Evolutionary conservation across 2,888 invertebrate species (phyloP), one percentile per base, ranked within the genome.

Genomic region (Rhogogaster chlorosoma): DNA sequence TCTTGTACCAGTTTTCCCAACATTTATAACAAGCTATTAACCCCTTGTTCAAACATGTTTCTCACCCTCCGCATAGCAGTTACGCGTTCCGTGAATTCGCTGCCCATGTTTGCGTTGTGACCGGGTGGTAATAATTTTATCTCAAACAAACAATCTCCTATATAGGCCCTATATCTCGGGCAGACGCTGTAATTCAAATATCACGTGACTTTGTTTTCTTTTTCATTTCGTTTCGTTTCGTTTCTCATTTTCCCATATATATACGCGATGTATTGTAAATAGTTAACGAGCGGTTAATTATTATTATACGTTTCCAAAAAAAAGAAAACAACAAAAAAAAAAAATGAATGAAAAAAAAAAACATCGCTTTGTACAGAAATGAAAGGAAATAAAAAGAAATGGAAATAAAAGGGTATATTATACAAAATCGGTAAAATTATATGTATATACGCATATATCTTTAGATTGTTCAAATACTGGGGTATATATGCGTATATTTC

Each of bases 41-140:
- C 36, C 80, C 80, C n/a, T 80, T 80, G 61, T 80, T 80, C 80
- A 80, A 80, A 80, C 57, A 77, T 49, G 29, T 49, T 77, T 32
- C 32, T 32, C 77, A 38, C 53, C 45, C 49, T 38, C 36, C 5
- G 22, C 12, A 2, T 42, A 26, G 53, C 53, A 53, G 53, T 75
- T 38, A 29, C 42, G 32, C 26, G 18, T 36, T 73, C 38, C 36
- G 42, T 42, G 42, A 73, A 29, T 77, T 77, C n/a, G n/a, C 29
- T 32, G 10, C 77, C 53, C 32, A 53, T 77, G 77, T 77, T 77
- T 32, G 77, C 77, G 26, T 32, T 53, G 29, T 77, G 77, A 77
- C 77, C 77, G 77, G 45, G 80, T 73, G n/a, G 38, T 61, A 36
- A 80, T 49, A 61, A 49, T 61, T 80, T 80, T 80, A 61, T 80